Evolutionary conservation across 1,140 invertebrate genomes (phyloP).

Genomic region (Drusus annulatus): DNA sequence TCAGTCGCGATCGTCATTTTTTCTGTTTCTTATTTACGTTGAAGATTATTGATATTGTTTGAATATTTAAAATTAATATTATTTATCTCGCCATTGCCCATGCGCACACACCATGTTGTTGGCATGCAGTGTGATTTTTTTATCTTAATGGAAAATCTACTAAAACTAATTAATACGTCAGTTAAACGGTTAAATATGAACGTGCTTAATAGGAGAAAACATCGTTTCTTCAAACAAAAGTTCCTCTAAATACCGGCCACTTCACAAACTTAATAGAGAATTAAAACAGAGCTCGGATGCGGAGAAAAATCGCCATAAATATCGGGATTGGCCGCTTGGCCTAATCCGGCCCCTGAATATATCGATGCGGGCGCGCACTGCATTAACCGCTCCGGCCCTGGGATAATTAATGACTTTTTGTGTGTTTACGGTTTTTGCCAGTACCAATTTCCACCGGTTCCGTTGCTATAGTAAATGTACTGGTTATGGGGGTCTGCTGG

Average conservation of each 20-base stretch:
- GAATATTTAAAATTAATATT: no score
- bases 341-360: slow-evolving; percentile 54
- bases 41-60: no score
- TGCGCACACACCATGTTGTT: no score
- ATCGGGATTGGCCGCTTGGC: slow-evolving; percentile 46
- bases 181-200: no score
- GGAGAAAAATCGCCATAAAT: slow-evolving; percentile 58
- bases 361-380: slow-evolving; percentile 42
- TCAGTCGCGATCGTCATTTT: no score
- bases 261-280: slow-evolving; percentile 44
- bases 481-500: no score
- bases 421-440: slow-evolving; percentile 22
- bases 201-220: no score
- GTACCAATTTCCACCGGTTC: slow-evolving; percentile 34
- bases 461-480: background rate
- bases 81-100: no score
- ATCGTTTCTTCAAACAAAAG: background rate
- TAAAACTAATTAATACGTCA: no score
- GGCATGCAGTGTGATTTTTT: no score
- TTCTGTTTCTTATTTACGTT: no score
- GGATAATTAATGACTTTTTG: slow-evolving; percentile 41
- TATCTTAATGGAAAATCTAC: no score
- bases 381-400: slow-evolving; percentile 40
- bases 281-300: slow-evolving; percentile 49
- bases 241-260: background rate